Evolutionary conservation across 2,888 invertebrate genomes (phyloP).

Genomic region (Parelbella ahira): DNA sequence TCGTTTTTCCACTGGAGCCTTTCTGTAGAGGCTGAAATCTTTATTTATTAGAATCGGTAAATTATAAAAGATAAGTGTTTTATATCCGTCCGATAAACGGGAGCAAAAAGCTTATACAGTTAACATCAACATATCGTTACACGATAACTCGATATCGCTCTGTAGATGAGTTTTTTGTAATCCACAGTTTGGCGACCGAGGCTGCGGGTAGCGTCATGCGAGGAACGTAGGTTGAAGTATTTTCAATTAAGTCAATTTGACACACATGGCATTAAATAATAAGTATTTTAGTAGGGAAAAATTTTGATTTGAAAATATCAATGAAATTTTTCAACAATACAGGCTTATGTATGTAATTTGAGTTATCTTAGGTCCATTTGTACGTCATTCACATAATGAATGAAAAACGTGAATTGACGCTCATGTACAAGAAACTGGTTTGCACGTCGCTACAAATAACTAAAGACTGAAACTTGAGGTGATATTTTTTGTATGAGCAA

Average conservation of each 20-base stretch:
- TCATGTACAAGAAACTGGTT: constrained; percentile 3
- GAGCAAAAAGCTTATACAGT: constrained; percentile 24
- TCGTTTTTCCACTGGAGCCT: constrained; percentile 64
- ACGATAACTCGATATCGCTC: constrained; percentile 16
- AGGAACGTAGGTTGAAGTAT: too few relatives aligned
- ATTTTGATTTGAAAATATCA: too few relatives aligned
- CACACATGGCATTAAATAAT: too few relatives aligned
- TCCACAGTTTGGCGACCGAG: too few relatives aligned
- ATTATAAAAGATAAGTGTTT: constrained; percentile 66
- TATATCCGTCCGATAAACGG: constrained; percentile 50
- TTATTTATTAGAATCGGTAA: constrained; percentile 78
- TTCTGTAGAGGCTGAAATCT: constrained; percentile 69
- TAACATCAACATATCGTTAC: constrained; percentile 22
- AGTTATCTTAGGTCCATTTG: too few relatives aligned
- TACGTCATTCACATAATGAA: too few relatives aligned
- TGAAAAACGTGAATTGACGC: too few relatives aligned
- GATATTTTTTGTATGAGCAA: constrained; percentile 4
- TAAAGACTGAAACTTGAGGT: constrained; percentile 8
- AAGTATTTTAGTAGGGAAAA: too few relatives aligned
- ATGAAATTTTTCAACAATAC: too few relatives aligned
- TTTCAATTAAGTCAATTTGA: too few relatives aligned
- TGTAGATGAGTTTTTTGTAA: constrained; percentile 18
- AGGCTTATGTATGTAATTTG: too few relatives aligned
- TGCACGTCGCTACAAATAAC: constrained; percentile 2
- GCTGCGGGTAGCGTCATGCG: too few relatives aligned